These are phyloP conservation scores for Collichthys lucidus DNA, from an alignment of 2,113 vertebrate genomes.

Conservation along the genomic window DNA sequence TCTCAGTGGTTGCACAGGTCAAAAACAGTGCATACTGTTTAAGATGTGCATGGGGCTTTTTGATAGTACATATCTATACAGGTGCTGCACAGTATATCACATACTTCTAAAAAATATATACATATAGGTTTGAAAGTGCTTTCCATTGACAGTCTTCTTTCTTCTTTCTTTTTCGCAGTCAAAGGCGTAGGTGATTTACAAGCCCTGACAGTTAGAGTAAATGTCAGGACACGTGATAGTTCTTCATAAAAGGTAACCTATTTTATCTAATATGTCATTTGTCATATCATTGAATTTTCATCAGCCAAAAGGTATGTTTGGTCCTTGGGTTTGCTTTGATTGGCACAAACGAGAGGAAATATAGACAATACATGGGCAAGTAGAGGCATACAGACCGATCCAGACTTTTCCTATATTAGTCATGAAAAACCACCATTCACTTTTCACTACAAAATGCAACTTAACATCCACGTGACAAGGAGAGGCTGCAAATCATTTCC, in stretches of 20 bases:
- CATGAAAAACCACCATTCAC: slow-evolving; percentile 49
- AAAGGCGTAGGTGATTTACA: slow-evolving; percentile 35
- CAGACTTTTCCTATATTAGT: slow-evolving; percentile 41
- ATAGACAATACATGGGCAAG: slow-evolving; percentile 59
- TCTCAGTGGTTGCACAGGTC: slow-evolving; percentile 33
- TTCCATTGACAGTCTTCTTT: slow-evolving; percentile 5
- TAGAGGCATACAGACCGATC: slow-evolving; percentile 56
- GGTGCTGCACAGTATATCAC: background rate
- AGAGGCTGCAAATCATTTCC: slow-evolving; percentile 26
- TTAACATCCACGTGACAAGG: slow-evolving; percentile 32
- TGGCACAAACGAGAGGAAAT: slow-evolving; percentile 62
- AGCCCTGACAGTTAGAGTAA: slow-evolving; percentile 39
- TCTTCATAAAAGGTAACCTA: slow-evolving; percentile 36
- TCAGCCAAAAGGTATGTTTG: slow-evolving; percentile 51
- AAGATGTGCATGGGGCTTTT: background rate
- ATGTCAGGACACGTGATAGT: slow-evolving; percentile 46
- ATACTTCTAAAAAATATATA: background rate
- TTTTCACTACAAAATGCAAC: slow-evolving; percentile 41
- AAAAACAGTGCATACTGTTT: slow-evolving; percentile 28
- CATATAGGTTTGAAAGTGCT: background rate
- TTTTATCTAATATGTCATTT: slow-evolving; percentile 57
- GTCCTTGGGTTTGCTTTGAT: slow-evolving; percentile 59
- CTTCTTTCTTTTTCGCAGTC: slow-evolving; percentile 12
- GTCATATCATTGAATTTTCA: slow-evolving; percentile 59
- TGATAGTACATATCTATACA: background rate